A percentile compares a stretch with the other conserved stretches of the same genome.
Conservation (phyloP, 2,113 vertebrate species). For the Alosa alosa region DNA sequence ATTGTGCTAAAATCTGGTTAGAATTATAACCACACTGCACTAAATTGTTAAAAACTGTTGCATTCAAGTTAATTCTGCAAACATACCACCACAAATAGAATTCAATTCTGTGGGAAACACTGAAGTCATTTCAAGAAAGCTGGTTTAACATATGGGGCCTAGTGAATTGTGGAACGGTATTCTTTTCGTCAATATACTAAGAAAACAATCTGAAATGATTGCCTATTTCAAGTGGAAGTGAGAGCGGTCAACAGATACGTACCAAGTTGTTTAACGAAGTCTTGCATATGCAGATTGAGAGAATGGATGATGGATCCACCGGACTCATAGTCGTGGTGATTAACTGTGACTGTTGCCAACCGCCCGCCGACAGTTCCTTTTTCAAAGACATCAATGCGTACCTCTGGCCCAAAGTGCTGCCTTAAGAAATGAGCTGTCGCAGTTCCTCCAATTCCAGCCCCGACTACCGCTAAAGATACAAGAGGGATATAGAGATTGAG, state of each 20-base stretch:
- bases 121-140: background rate
- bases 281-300: slow-evolving; percentile 96
- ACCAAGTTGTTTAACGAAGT: slow-evolving; percentile 94
- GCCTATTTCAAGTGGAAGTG: background rate
- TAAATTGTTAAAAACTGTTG: too few relatives aligned
- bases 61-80: too few relatives aligned
- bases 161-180: too few relatives aligned
- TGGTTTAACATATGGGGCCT: background rate
- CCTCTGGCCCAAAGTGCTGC: slow-evolving; percentile 92
- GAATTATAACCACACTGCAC: too few relatives aligned
- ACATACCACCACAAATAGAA: too few relatives aligned
- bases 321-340: slow-evolving; percentile 90
- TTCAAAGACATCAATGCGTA: slow-evolving; percentile 91
- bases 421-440: slow-evolving; percentile 87
- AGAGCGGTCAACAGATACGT: slow-evolving; percentile 52
- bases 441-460: slow-evolving; percentile 91
- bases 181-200: too few relatives aligned
- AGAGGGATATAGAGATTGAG: background rate
- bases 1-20: too few relatives aligned
- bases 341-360: slow-evolving; percentile 88
- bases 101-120: too few relatives aligned
- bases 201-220: background rate
- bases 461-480: slow-evolving; percentile 80
- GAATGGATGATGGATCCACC: slow-evolving; percentile 91
- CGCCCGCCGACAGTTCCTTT: slow-evolving; percentile 84